phyloP scores from a whole-genome alignment of 2,888 invertebrate genomes.

The Megaustenia siamemsis region DNA sequence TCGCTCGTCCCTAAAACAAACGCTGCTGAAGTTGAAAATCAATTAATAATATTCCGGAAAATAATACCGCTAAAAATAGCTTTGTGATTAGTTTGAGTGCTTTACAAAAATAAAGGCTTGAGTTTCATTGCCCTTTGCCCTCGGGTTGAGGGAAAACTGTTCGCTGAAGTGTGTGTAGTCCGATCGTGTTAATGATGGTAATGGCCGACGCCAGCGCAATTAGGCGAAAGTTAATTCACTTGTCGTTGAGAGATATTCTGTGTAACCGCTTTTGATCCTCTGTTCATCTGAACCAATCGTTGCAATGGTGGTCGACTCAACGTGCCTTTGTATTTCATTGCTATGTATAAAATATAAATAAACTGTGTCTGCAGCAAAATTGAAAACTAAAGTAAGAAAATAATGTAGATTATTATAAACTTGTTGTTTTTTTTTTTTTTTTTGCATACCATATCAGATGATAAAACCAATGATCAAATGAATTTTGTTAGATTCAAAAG shows the following conservation, averaged over 20 bases:
- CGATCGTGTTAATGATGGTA: conserved; percentile 32
- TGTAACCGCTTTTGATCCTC: conserved; percentile 25
- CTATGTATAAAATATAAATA: too few relatives aligned
- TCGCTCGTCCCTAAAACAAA: conserved; percentile 29
- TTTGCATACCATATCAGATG: too few relatives aligned
- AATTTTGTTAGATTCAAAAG: too few relatives aligned
- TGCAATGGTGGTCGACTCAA: not conserved
- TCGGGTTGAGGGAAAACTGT: conserved; percentile 4
- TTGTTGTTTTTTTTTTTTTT: too few relatives aligned
- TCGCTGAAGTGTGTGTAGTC: conserved; percentile 23
- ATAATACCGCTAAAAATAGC: conserved; percentile 32
- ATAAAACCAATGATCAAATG: too few relatives aligned
- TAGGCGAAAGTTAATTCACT: conserved; percentile 39
- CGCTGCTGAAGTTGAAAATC: conserved; percentile 30
- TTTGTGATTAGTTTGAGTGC: conserved; percentile 49
- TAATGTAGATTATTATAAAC: too few relatives aligned
- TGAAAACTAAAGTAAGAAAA: too few relatives aligned
- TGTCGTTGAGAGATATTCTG: conserved; percentile 23
- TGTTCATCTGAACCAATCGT: not conserved
- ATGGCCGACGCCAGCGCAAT: conserved; percentile 25
- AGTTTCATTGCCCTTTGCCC: not conserved
- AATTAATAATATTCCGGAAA: conserved; percentile 30
- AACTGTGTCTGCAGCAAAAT: too few relatives aligned
- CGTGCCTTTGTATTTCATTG: not conserved
- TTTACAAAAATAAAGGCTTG: conserved; percentile 25